These are phyloP conservation scores for Ceratitis capitata DNA, from an alignment of 1,140 invertebrate species.

Conservation along the genomic window DNA sequence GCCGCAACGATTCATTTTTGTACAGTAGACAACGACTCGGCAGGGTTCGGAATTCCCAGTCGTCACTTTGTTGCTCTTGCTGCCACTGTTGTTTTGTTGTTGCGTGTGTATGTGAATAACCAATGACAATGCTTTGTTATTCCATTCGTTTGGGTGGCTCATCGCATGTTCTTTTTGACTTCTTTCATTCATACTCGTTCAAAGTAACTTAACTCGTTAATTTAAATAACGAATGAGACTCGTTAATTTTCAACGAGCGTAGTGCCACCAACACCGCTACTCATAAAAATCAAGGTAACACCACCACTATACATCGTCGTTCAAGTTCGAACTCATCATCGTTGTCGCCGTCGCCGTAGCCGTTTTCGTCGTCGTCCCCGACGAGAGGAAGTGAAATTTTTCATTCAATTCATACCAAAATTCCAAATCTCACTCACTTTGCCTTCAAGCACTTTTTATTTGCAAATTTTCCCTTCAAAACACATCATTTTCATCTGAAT, in stretches of 20 bases:
- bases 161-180: not conserved
- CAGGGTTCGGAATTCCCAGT: not conserved
- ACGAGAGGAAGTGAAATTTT: constrained; percentile 40
- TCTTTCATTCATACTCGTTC: not conserved
- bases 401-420: not conserved
- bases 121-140: not conserved
- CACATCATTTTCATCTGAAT: not conserved
- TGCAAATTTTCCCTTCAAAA: constrained; percentile 4
- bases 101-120: not conserved
- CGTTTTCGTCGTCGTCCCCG: no score
- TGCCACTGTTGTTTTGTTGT: not conserved
- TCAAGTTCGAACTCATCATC: constrained; percentile 19
- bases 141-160: not conserved
- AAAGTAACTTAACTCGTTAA: not conserved
- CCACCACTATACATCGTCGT: not conserved
- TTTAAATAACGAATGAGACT: constrained; percentile 1
- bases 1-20: constrained; percentile 25
- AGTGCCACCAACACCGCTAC: not conserved
- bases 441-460: not conserved
- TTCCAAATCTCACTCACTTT: not conserved
- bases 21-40: constrained; percentile 29
- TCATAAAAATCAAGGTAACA: constrained; percentile 26
- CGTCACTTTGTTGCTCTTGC: not conserved
- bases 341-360: no score
- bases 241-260: not conserved